Conservation (phyloP, 2,888 invertebrate species). For the Aporophyla lueneburgensis region DNA sequence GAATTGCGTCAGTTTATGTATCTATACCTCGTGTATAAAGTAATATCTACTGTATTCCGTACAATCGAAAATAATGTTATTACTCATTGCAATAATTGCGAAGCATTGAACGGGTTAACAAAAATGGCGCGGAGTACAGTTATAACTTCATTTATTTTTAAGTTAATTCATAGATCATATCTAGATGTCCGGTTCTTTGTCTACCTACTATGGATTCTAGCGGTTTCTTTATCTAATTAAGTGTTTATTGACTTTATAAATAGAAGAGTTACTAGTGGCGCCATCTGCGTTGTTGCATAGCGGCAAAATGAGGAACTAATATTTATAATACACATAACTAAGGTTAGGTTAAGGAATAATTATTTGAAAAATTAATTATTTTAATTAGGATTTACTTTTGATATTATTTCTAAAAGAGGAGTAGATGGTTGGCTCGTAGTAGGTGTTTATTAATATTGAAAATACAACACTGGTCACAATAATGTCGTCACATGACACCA, state of each 20-base stretch:
- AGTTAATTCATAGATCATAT: slow-evolving; percentile 45
- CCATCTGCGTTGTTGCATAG: slow-evolving; percentile 1
- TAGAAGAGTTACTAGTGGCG: slow-evolving; percentile 6
- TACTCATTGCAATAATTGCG: slow-evolving; percentile 41
- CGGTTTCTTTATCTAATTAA: slow-evolving; percentile 27
- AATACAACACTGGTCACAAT: not conserved
- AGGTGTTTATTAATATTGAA: not conserved
- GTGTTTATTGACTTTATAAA: slow-evolving; percentile 8
- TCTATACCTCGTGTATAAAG: not conserved
- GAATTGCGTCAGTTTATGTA: too few relatives aligned
- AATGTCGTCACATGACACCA: not conserved
- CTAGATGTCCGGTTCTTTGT: slow-evolving; percentile 63
- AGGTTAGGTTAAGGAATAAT: too few relatives aligned
- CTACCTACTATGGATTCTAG: slow-evolving; percentile 43
- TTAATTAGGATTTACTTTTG: too few relatives aligned
- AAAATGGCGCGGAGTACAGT: slow-evolving; percentile 37
- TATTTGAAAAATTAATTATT: too few relatives aligned
- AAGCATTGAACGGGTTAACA: slow-evolving; percentile 34
- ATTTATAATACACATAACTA: not conserved
- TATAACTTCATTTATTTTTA: slow-evolving; percentile 48
- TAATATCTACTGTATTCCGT: slow-evolving; percentile 23
- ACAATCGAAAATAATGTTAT: slow-evolving; percentile 31
- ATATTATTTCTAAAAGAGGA: not conserved
- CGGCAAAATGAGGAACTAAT: slow-evolving; percentile 10
- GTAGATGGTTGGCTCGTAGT: not conserved